Base-by-base conservation (phyloP, 2,113 vertebrate species). In the Cyphomyrus plagiostoma region DNA sequence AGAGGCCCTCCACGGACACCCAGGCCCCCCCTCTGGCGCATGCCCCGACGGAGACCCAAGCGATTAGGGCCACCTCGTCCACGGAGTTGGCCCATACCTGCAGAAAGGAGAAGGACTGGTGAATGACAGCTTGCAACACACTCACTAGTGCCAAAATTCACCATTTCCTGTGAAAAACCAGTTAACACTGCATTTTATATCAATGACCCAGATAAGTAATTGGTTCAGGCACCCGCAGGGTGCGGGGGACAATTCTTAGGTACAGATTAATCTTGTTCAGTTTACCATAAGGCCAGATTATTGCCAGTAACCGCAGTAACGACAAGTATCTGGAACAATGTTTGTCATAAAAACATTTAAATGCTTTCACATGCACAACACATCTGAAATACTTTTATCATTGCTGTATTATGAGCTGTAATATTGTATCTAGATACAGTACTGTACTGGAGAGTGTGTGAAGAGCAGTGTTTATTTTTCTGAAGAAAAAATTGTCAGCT, bases 41-140 rank as follows among this genome's bases (percentile, higher is more conserved):
- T 94, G 48, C 95, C 96, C 93, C 98, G 95, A 77, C 97, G 96
- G 91, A 99, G 95, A 0, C 96, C 96, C 93, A 97, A 93, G 53
- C 98, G 95, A n/a, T 97, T 96, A 19, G 96, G 95, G 0, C 96
- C 90, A 0, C 97, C 97, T 11, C 98, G 95, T 11, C 97, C 98
- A 8, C 97, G 96, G 89, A 98, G 95, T 89, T 96, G 94, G 88
- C 93, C 94, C 95, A 95, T 93, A 91, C 97, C 97, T 91, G 91
- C 45, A 53, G 88, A 92, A 92, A 88, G 48, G 88, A 83, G 92
- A 42, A 70, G n/a, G 56, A 66, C 62, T 66, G n/a, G n/a, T 26
- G 23, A 66, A 11, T 66, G n/a, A 66, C 58, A 26, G 58, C 56
- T 62, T 90, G 45, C 19, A 46, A 23, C 53, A 39, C 8, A 42